Conservation (phyloP, 2,113 vertebrate genomes). For the Shinisaurus crocodilurus region DNA sequence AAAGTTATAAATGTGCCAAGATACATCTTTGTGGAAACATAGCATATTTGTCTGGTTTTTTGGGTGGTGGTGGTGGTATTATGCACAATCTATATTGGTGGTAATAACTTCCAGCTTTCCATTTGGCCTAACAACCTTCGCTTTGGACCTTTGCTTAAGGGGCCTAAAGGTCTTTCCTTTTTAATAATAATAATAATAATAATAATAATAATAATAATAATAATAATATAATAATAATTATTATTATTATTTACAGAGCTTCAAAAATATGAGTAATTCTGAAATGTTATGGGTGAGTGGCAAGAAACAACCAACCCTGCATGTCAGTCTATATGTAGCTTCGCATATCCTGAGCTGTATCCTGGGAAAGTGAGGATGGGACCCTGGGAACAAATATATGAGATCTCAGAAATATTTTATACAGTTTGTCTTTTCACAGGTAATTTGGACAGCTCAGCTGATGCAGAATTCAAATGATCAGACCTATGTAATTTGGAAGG, state of each 20-base stretch:
- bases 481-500: background rate
- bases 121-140: background rate
- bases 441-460: background rate
- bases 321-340: background rate
- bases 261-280: background rate
- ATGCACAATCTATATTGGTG: background rate
- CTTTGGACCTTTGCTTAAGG: background rate
- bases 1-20: background rate
- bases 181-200: too few relatives aligned
- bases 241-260: background rate
- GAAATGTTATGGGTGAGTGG: background rate
- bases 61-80: too few relatives aligned
- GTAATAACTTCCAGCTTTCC: background rate
- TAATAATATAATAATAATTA: too few relatives aligned
- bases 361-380: background rate
- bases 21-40: background rate
- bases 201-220: too few relatives aligned
- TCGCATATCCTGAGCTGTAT: background rate
- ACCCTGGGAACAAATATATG: background rate
- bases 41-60: background rate
- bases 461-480: background rate
- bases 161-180: too few relatives aligned
- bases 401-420: constrained; percentile 29
- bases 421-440: constrained; percentile 18
- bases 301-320: background rate